Evolutionary conservation across 2,888 invertebrate genomes (phyloP), one percentile per base, ranked within the genome.

Genomic region (Mactromeris polynyma): DNA sequence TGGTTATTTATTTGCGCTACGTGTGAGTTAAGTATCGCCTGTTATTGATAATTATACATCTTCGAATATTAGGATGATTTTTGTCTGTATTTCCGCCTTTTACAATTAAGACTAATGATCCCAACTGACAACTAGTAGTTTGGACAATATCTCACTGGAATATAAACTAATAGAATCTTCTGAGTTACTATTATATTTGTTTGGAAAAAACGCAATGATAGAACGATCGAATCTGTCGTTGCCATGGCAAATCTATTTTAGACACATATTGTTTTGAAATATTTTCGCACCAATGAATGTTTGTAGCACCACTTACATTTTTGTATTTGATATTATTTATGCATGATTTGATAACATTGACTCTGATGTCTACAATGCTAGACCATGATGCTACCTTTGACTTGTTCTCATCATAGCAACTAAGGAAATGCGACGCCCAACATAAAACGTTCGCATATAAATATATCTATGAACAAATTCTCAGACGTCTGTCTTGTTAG

Each of bases 21-120:
- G 0, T 33, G 36, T 17, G 31, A 46, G 64, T 19, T 46, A 46
- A 69, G 26, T 73, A 73, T 73, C 38, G 69, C 73, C 83, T 73
- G 83, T 42, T 46, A 31, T 69, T 46, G 42, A 46, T 83, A 40
- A 83, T 83, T 73, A 83, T 69, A 83, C 33, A 73, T 21, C 69
- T 46, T 42, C 0, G 42, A 73, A 26, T 73, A 83, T 46, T 83
- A 69, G 26, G 42, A 42, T 9, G 73, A 26, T 73, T 73, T 42
- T 42, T 46, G 83, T 73, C 83, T 73, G 33, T 83, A 69, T 46
- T 83, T 33, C 38, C 83, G 73, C 83, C 83, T 83, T 46, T 46
- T 82, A 17, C 64, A 73, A 42, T 83, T 83, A 83, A 69, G 73
- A 83, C 73, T 64, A 73, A 73, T 83, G 38, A 64, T 21, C 2